Conservation (phyloP, 2,888 invertebrate genomes). For the Drosophila leonis region DNA sequence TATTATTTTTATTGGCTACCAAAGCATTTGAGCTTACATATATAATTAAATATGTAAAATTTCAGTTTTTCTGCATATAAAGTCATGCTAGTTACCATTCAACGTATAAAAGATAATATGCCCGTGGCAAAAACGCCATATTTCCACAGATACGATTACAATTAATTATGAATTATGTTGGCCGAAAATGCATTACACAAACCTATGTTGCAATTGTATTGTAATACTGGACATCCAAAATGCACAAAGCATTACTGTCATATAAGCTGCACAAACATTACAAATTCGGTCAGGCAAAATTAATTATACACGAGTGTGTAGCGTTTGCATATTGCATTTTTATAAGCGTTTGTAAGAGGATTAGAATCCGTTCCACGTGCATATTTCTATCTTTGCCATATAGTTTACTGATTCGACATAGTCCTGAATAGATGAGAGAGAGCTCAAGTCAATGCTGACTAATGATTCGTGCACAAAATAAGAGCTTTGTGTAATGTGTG, state of each 20-base stretch:
- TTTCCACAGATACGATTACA: background rate
- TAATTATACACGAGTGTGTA: conserved; percentile 2
- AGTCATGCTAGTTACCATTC: background rate
- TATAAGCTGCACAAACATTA: background rate
- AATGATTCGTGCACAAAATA: background rate
- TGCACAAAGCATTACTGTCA: background rate
- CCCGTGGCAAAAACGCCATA: background rate
- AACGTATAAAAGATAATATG: background rate
- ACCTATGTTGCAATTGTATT: background rate
- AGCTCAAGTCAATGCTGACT: background rate
- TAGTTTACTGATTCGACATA: background rate
- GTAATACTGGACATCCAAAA: background rate
- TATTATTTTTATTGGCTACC: background rate
- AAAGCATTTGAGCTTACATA: too few species aligned
- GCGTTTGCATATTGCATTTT: background rate
- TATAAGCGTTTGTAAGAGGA: conserved; percentile 1
- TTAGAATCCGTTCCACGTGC: background rate
- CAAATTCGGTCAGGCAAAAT: background rate
- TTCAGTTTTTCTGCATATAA: background rate
- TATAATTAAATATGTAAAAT: background rate
- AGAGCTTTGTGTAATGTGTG: background rate
- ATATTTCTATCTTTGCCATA: background rate
- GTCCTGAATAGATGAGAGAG: background rate
- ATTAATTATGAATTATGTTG: conserved; percentile 2
- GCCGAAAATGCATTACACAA: background rate